phyloP scores from a whole-genome alignment of 2,113 vertebrate genomes.

The Pavo muticus region DNA sequence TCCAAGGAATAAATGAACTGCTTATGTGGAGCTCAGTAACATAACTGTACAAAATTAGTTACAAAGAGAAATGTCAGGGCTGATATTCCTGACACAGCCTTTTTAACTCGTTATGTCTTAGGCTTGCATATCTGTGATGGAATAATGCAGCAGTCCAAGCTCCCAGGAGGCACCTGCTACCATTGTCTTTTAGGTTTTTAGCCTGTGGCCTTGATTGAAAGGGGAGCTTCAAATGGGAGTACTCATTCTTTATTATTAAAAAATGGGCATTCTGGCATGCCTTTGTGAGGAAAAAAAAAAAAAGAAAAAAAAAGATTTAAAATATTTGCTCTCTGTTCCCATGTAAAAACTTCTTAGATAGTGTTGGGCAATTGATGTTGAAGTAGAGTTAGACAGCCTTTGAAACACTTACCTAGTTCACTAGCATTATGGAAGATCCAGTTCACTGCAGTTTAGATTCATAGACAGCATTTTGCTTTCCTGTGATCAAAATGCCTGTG shows the following conservation, averaged over 20 bases:
- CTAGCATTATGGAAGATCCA: neutral
- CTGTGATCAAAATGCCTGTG: slow-evolving; percentile 58
- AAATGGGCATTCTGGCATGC: slow-evolving; percentile 7
- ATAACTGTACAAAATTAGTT: slow-evolving; percentile 60
- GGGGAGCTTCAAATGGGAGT: neutral
- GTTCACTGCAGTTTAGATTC: slow-evolving; percentile 42
- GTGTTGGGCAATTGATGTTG: slow-evolving; percentile 41
- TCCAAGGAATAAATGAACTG: slow-evolving; percentile 47
- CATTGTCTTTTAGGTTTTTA: slow-evolving; percentile 58
- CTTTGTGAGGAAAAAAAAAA: neutral
- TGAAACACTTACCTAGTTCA: slow-evolving; percentile 56
- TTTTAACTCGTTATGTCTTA: slow-evolving; percentile 55
- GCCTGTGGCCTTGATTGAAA: slow-evolving; percentile 56
- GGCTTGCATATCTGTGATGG: slow-evolving; percentile 44
- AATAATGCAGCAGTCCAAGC: slow-evolving; percentile 60
- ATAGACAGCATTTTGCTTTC: slow-evolving; percentile 53
- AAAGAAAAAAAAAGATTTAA: neutral
- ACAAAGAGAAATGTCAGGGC: slow-evolving; percentile 63
- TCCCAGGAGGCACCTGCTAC: slow-evolving; percentile 44
- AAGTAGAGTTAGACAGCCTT: slow-evolving; percentile 53
- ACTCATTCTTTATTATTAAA: slow-evolving; percentile 19
- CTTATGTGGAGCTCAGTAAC: slow-evolving; percentile 38
- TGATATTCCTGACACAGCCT: slow-evolving; percentile 46
- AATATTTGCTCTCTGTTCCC: slow-evolving; percentile 49
- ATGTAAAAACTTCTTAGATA: slow-evolving; percentile 38